Conservation (phyloP, 2,113 vertebrate genomes). For the Eulacestoma nigropectus region DNA sequence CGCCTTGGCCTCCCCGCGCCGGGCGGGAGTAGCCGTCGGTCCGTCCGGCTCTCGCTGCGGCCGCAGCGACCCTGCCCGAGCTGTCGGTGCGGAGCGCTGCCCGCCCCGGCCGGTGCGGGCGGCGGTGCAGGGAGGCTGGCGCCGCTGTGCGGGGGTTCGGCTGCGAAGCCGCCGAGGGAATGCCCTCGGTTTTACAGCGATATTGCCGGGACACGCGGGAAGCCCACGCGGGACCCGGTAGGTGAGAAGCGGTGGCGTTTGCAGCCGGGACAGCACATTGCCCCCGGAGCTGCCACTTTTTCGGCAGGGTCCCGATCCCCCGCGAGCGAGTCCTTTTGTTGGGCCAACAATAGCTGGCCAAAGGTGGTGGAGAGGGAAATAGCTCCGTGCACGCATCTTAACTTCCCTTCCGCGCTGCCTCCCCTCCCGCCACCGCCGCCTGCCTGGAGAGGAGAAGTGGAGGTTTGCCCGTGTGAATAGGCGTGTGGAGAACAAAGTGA, state of each 20-base stretch:
- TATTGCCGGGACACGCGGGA: background rate
- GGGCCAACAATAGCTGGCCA: background rate
- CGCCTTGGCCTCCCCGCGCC: background rate
- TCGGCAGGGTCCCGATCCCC: background rate
- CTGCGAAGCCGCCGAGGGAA: background rate
- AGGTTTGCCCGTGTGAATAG: constrained; percentile 9
- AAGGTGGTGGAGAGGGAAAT: background rate
- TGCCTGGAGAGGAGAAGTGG: background rate
- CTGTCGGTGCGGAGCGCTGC: background rate
- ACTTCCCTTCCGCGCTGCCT: background rate
- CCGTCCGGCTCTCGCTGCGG: background rate
- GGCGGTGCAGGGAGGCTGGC: background rate
- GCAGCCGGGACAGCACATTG: background rate
- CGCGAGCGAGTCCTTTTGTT: background rate
- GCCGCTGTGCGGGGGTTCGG: background rate
- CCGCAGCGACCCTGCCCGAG: background rate
- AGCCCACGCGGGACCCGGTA: background rate
- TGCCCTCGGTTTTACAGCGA: background rate
- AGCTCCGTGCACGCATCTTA: background rate
- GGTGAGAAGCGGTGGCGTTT: background rate
- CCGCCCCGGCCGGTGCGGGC: too few species aligned
- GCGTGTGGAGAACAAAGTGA: constrained; percentile 39
- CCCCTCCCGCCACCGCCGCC: background rate
- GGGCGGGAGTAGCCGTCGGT: background rate
- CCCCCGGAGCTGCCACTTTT: background rate